Conservation (phyloP, 2,888 invertebrate species). For the Mechanitis mazaeus region DNA sequence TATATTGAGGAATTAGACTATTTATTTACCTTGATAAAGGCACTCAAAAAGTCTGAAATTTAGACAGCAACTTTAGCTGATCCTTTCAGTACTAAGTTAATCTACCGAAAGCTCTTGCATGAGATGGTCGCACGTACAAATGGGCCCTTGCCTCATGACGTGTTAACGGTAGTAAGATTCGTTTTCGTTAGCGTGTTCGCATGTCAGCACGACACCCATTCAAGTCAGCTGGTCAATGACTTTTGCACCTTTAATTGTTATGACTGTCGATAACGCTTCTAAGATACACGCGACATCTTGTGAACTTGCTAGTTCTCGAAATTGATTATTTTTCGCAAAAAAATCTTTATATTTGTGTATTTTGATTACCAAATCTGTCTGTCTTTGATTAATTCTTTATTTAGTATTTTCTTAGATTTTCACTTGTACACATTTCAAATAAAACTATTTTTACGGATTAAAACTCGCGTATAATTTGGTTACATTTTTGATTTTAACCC, state of each 20-base stretch:
- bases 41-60: no score
- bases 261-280: constrained; percentile 23
- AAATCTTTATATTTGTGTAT: no score
- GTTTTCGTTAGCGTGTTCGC: constrained; percentile 42
- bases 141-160: constrained; percentile 33
- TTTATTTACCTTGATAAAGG: no score
- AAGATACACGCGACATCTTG: constrained; percentile 26
- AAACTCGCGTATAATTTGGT: no score
- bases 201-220: constrained; percentile 43
- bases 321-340: not conserved
- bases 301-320: not conserved
- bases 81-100: not conserved
- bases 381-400: no score
- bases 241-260: constrained; percentile 39
- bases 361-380: no score
- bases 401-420: no score
- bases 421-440: no score
- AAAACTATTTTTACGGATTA: no score
- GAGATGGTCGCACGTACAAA: constrained; percentile 18
- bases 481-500: no score
- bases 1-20: no score
- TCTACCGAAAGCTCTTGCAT: constrained; percentile 15
- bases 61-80: no score
- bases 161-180: constrained; percentile 34
- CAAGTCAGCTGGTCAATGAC: constrained; percentile 40